These are phyloP conservation scores for Danio rerio DNA, from an alignment of 2,113 vertebrate species.

Conservation along the genomic window GRCz12tu NC_133198.1:11000001-11000500, in stretches of 20 bases:
- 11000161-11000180: background rate
- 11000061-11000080: too few relatives aligned
- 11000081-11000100: background rate
- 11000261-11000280: background rate
- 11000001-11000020: too few relatives aligned
- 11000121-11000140: too few relatives aligned
- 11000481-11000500: conserved; percentile 11
- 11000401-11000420: conserved; percentile 19
- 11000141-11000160: background rate
- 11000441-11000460: background rate
- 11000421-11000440: conserved; percentile 14
- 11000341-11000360: background rate
- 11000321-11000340: background rate
- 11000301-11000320: background rate
- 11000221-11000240: background rate
- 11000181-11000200: background rate
- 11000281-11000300: background rate
- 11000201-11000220: too few relatives aligned
- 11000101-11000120: background rate
- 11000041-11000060: too few relatives aligned
- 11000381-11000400: background rate
- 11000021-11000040: too few relatives aligned
- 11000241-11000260: background rate
- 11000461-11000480: conserved; percentile 1
- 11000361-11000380: background rate